A percentile compares a stretch with the other conserved stretches of the same genome.
Conservation (phyloP, 2,797 vertebrate genomes). For the Enteromius unitaeniatus region DNA sequence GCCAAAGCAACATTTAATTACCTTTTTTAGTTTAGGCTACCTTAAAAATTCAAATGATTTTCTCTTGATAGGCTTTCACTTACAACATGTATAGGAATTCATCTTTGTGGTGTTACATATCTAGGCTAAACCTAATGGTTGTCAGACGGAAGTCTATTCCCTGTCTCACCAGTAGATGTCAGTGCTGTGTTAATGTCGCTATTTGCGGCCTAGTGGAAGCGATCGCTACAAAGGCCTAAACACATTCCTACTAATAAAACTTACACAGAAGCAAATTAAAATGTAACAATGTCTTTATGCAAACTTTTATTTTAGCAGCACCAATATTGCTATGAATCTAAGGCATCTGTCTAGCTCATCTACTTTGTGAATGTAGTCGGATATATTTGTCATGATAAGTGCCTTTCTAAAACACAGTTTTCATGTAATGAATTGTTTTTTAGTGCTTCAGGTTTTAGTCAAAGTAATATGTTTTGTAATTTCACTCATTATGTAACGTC, state of each 20-base stretch:
- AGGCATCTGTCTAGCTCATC: background rate
- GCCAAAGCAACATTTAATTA: background rate
- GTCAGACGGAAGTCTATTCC: background rate
- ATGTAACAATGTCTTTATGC: background rate
- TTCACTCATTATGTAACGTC: background rate
- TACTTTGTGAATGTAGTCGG: background rate
- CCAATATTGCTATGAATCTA: background rate
- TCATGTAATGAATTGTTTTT: background rate
- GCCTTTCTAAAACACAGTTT: background rate
- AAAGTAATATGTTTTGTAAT: background rate
- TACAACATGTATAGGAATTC: background rate
- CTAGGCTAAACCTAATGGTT: background rate
- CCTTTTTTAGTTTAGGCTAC: background rate
- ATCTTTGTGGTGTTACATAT: background rate
- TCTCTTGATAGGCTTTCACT: background rate
- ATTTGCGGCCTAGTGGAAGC: slow-evolving; percentile 42
- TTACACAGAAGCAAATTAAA: background rate
- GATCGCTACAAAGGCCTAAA: background rate
- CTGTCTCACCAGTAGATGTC: slow-evolving; percentile 65
- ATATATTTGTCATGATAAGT: background rate
- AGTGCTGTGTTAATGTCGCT: slow-evolving; percentile 48
- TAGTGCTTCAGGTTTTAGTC: background rate
- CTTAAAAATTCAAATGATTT: background rate
- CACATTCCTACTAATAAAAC: background rate
- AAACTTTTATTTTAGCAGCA: background rate